Evolutionary conservation across 2,113 vertebrate genomes (phyloP).

Genomic region (Thryonomys swinderianus): DNA sequence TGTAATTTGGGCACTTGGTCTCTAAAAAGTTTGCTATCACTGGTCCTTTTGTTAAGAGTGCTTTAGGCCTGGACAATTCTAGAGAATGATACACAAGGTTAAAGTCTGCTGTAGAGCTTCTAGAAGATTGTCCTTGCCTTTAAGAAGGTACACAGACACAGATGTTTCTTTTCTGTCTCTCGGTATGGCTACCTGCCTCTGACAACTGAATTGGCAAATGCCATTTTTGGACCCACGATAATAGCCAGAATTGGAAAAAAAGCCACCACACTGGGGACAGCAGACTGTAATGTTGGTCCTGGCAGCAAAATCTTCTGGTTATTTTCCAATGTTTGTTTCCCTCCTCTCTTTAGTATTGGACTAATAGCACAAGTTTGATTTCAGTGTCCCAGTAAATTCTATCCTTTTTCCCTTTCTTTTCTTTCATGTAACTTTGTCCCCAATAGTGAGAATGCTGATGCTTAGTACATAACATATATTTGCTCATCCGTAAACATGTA

Average conservation of each 20-base stretch:
- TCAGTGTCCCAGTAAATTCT: conserved; percentile 6
- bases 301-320: neutral
- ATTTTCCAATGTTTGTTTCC: neutral
- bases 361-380: neutral
- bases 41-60: conserved; percentile 1
- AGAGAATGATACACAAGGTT: neutral
- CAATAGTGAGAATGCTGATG: neutral
- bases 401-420: neutral
- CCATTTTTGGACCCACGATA: neutral
- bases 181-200: neutral
- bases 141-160: neutral
- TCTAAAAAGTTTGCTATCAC: neutral
- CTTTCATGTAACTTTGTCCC: neutral
- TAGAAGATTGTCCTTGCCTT: neutral
- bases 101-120: neutral
- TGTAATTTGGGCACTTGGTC: neutral
- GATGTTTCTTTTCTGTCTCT: neutral
- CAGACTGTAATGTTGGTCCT: neutral
- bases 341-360: neutral
- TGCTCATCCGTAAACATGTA: neutral
- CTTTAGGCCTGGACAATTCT: neutral
- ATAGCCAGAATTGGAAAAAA: conserved; percentile 10
- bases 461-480: neutral
- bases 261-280: neutral
- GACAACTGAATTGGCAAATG: neutral